phyloP scores from a whole-genome alignment of 2,113 vertebrate genomes.

The Psittacula cyanocephala region DNA sequence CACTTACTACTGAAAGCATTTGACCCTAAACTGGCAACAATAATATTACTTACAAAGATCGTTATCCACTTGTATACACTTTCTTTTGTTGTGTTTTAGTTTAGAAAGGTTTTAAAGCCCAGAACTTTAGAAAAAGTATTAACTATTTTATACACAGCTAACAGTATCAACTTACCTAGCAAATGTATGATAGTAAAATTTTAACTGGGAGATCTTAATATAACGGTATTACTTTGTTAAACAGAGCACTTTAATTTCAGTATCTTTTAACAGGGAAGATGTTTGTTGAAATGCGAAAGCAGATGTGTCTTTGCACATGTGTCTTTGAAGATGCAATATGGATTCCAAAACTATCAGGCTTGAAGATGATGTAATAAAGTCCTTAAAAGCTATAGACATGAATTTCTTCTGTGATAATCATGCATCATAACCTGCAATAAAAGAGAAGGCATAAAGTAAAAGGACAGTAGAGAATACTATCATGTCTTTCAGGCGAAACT shows the following conservation, averaged over 20 bases:
- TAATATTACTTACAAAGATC: neutral
- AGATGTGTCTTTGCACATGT: conserved; percentile 57
- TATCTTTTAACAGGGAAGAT: conserved; percentile 68
- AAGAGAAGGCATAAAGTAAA: neutral
- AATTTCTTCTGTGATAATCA: conserved; percentile 93
- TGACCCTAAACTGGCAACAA: neutral
- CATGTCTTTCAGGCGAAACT: neutral
- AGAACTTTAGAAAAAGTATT: neutral
- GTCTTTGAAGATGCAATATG: conserved; percentile 74
- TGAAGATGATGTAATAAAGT: conserved; percentile 96
- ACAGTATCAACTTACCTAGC: conserved; percentile 77
- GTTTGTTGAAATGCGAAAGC: conserved; percentile 76
- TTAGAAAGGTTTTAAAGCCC: neutral
- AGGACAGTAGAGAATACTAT: neutral
- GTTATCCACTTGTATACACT: neutral
- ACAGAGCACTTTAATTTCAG: conserved; percentile 45
- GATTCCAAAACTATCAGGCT: conserved; percentile 93
- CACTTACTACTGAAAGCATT: neutral
- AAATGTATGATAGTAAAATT: conserved; percentile 63
- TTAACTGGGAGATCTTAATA: conserved; percentile 35
- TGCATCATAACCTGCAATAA: conserved; percentile 90
- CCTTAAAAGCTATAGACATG: conserved; percentile 95
- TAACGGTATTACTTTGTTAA: conserved; percentile 59
- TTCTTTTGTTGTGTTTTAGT: neutral
- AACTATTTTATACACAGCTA: neutral